Base-by-base conservation (phyloP, 2,113 vertebrate species). In the Crocuta crocuta region DNA sequence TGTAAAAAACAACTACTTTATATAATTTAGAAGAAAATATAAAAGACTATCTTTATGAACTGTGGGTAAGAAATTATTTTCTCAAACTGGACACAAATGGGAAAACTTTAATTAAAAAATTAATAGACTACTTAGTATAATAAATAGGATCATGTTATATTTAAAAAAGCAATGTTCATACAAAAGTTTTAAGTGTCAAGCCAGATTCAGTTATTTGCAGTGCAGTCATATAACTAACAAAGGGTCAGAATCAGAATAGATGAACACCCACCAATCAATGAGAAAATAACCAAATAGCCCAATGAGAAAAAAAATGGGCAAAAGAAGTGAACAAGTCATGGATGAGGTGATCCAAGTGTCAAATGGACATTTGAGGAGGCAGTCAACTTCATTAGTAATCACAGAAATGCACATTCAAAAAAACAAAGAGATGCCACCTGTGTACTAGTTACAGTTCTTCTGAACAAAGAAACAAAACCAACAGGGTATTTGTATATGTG, bases 21-120 rank as follows among this genome's bases (percentile, higher is more conserved):
- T 83, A 86, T 17, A 94, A 71, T 70, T 76, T 65, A 85, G 43
- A 82, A 70, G 63, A 58, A 89, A 84, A 85, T 28, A 31, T 12
- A 89, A 13, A 79, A 2, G 6, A 55, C 12, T 73, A 28, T 19
- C 28, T 94, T 73, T 35, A 58, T 23, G 23, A 91, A 66, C 15
- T 50, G 43, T 81, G 31, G 78, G 10, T 45, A 92, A 48, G 26
- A 87, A 90, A 74, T 82, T 73, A 61, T 84, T 93, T 96, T 91
- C 79, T 89, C 78, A 92, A 94, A 89, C 43, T 45, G 35, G 6
- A 79, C 88, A 61, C 31, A 93, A 90, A 78, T 94, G n/a, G 48
- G n/a, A 10, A 78, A 50, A 78, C 1, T 10, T 79, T 35, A 92
- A n/a, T 66, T 17, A 45, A 87, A 95, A 89, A 96, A 80, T 50